Evolutionary conservation across 1,140 invertebrate species (phyloP), one percentile per base, ranked within the genome.

Genomic region (Aphidius gifuensis): DNA sequence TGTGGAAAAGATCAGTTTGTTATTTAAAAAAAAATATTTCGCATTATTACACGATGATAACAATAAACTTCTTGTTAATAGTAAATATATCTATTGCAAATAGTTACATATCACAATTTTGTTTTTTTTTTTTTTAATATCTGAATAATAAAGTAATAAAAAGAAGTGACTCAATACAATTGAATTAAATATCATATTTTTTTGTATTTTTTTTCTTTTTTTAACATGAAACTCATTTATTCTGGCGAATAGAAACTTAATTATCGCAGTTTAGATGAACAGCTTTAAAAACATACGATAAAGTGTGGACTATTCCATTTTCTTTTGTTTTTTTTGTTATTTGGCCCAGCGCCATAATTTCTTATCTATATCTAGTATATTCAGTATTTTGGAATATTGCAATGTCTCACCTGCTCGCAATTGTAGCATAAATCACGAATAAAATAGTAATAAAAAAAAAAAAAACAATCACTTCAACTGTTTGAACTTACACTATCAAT

Each of bases 41-140:
- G 16, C 16, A 32, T 32, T 32, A 2, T 32, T 32, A 32, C 23
- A 4, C 23, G 23, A 32, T 32, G 16, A n/a, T 69, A 65, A 67
- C 71, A 64, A 69, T 68, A 73, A 67, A 67, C 69, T 71, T 66
- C 67, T 64, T 64, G 46, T 67, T 68, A 74, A 71, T 68, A 71
- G 70, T 72, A 71, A 72, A 73, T 70, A 74, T 73, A 70, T 75
- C 73, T 75, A 76, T 74, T 76, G 71, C 71, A 74, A 62, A 74
- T 73, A 74, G 66, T 75, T 75, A 75, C 68, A 76, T 76, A 78
- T 76, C 74, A 78, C 74, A 76, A 71, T 72, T 71, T 45, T 49
- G 23, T 60, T 60, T 62, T 56, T 57, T 49, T 57, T 49, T 49
- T 50, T 21, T 23, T 5, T 9, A 38, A 32, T 60, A 49, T 54